A percentile compares a stretch with the other conserved stretches of the same genome.
Conservation (phyloP, 2,113 vertebrate genomes). For the Nothoprocta perdicaria region DNA sequence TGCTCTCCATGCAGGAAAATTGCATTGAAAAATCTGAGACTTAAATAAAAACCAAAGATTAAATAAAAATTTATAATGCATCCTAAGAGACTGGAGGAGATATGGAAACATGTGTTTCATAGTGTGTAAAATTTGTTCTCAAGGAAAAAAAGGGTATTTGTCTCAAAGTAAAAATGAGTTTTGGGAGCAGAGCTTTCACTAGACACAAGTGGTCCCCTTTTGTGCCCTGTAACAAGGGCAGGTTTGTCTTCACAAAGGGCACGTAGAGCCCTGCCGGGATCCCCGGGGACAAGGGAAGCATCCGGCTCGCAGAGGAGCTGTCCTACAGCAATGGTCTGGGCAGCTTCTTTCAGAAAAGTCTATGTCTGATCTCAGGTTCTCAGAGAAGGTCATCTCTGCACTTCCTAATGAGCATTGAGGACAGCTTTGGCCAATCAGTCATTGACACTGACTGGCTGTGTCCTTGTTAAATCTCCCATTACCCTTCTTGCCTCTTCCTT, state of each 20-base stretch:
- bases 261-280: neutral
- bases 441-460: fast-evolving
- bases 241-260: neutral
- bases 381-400: neutral
- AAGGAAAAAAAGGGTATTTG: neutral
- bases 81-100: neutral
- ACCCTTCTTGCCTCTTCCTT: neutral
- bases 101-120: neutral
- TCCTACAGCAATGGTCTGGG: neutral
- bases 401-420: neutral
- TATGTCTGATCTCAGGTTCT: neutral
- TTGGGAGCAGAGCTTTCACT: neutral
- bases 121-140: neutral
- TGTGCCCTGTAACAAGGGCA: neutral
- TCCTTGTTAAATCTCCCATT: fast-evolving
- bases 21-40: neutral
- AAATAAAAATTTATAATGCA: conserved; percentile 26
- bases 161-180: neutral
- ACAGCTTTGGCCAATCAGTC: neutral
- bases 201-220: neutral
- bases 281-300: neutral
- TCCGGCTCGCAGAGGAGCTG: neutral
- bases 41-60: conserved; percentile 13
- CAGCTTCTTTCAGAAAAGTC: neutral
- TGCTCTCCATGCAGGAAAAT: neutral